phyloP scores from a whole-genome alignment of 2,888 invertebrate species.

The Dendrolimus pini region DNA sequence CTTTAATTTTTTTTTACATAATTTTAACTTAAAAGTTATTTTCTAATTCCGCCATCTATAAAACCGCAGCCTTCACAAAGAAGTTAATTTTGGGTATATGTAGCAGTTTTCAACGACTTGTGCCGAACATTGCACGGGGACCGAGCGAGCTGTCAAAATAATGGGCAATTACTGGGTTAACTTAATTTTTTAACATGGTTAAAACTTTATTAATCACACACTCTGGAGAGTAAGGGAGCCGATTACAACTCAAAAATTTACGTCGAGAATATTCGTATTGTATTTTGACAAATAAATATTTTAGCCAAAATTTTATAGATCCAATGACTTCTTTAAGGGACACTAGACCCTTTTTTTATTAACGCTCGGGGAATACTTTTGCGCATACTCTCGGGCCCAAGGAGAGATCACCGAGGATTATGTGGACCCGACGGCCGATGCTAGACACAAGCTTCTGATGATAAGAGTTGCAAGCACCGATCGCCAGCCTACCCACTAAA shows the following conservation, averaged over 20 bases:
- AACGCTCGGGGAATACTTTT: no score
- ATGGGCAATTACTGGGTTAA: not conserved
- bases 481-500: no score
- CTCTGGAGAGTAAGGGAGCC: not conserved
- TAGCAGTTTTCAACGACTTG: slow-evolving; percentile 2
- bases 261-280: not conserved
- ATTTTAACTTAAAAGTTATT: no score
- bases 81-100: slow-evolving; percentile 8
- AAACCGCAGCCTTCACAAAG: not conserved
- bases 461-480: no score
- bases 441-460: no score
- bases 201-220: not conserved
- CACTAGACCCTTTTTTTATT: no score
- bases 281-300: not conserved
- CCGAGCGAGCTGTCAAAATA: not conserved
- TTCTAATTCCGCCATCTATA: slow-evolving; percentile 1
- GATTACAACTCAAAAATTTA: not conserved
- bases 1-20: no score
- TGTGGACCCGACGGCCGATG: no score
- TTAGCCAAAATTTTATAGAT: not conserved
- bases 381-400: no score
- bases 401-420: no score
- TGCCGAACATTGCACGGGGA: not conserved
- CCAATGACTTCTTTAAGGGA: no score
- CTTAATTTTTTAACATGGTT: not conserved